A percentile compares a stretch with the other conserved stretches of the same genome.
These are phyloP conservation scores for Blastobasis adustella DNA, from an alignment of 2,888 invertebrate species.

Conservation along the genomic window DNA sequence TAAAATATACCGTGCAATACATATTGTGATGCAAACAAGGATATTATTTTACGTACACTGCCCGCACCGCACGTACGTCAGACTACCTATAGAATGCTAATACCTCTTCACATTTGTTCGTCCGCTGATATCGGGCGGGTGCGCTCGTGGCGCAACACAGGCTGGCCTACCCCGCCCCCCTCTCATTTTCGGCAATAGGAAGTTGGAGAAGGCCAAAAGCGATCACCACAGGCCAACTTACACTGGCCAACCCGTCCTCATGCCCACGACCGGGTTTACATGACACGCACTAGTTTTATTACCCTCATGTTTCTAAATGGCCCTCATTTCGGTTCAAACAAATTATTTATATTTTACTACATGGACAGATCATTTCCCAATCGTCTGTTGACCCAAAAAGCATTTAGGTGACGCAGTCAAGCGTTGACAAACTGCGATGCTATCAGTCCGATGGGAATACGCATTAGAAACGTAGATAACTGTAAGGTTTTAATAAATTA, in stretches of 20 bases:
- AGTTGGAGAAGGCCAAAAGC: conserved; percentile 20
- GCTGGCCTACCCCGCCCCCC: conserved; percentile 34
- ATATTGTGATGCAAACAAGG: conserved; percentile 44
- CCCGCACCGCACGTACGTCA: conserved; percentile 63
- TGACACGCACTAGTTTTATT: conserved; percentile 73
- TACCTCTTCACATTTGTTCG: conserved; percentile 49
- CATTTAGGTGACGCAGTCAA: conserved; percentile 62
- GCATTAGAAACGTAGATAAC: conserved; percentile 18
- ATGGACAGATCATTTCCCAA: conserved; percentile 71
- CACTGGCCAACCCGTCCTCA: conserved; percentile 39
- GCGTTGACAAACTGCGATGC: conserved; percentile 63
- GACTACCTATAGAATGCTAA: conserved; percentile 62
- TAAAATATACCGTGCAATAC: conserved; percentile 21
- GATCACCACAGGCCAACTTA: conserved; percentile 36
- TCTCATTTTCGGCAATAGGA: conserved; percentile 16
- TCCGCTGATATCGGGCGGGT: conserved; percentile 46
- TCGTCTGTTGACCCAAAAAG: conserved; percentile 68
- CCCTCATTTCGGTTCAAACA: conserved; percentile 70
- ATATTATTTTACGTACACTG: conserved; percentile 33
- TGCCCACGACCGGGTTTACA: conserved; percentile 63
- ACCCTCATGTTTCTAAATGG: conserved; percentile 74
- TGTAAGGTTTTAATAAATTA: too few species aligned
- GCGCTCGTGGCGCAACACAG: conserved; percentile 29
- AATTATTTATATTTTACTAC: conserved; percentile 74
- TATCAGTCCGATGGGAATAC: conserved; percentile 43